Conservation (phyloP, 2,888 invertebrate genomes). For the Onthophagus sagittarius region DNA sequence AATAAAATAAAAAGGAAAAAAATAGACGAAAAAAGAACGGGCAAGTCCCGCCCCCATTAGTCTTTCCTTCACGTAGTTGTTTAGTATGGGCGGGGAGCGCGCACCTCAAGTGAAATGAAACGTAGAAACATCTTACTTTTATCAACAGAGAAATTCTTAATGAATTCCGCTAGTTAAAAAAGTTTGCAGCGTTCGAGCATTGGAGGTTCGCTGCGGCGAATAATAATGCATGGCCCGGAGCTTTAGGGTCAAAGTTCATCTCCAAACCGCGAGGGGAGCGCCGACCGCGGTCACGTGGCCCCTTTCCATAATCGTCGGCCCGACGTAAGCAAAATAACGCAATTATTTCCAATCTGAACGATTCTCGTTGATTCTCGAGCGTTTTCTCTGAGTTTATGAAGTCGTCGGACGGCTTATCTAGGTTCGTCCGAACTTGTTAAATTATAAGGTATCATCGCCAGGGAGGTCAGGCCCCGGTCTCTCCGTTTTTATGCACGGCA, state of each 20-base stretch:
- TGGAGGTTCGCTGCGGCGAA: constrained; percentile 45
- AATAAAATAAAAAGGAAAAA: too few relatives aligned
- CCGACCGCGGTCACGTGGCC: not conserved
- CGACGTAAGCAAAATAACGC: constrained; percentile 13
- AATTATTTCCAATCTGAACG: not conserved
- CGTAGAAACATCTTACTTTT: constrained; percentile 49
- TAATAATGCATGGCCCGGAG: constrained; percentile 45
- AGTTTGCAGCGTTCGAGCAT: constrained; percentile 49
- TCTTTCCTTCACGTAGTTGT: constrained; percentile 29
- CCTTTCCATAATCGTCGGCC: constrained; percentile 5
- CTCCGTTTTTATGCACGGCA: constrained; percentile 38
- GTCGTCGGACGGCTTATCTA: constrained; percentile 7
- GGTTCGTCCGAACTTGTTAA: constrained; percentile 39
- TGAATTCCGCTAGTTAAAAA: constrained; percentile 51
- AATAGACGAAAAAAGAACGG: not conserved
- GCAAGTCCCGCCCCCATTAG: not conserved
- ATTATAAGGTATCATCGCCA: constrained; percentile 42
- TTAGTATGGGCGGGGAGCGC: constrained; percentile 45
- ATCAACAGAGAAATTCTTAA: constrained; percentile 49
- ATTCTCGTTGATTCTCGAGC: constrained; percentile 17
- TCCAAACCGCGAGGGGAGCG: constrained; percentile 36
- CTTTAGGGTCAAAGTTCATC: constrained; percentile 44
- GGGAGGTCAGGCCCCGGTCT: constrained; percentile 27
- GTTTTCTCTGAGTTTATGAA: constrained; percentile 1
- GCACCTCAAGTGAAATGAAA: constrained; percentile 48